Conservation (phyloP, 2,888 invertebrate genomes). For the Halocaridina rubra region DNA sequence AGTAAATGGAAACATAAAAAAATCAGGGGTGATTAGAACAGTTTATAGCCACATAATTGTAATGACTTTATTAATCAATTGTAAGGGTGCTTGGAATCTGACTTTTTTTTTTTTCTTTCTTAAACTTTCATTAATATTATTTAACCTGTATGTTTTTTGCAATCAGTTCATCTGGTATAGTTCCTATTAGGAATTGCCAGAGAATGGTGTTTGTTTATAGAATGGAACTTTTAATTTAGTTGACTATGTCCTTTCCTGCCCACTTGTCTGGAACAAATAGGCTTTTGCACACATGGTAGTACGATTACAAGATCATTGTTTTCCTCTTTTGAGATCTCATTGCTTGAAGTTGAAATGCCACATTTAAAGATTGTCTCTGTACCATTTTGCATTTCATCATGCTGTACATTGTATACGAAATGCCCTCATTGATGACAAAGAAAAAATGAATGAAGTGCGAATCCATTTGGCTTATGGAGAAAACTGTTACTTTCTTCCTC, state of each 20-base stretch:
- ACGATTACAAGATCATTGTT: no score
- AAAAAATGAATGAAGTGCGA: slow-evolving; percentile 19
- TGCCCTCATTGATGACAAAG: slow-evolving; percentile 57
- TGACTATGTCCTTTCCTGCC: not conserved
- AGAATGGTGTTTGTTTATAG: no score
- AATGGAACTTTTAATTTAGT: slow-evolving; percentile 7
- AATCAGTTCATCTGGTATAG: no score
- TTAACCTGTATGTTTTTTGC: no score
- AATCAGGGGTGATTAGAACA: no score
- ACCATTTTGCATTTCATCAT: slow-evolving; percentile 49
- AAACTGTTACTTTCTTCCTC: not conserved
- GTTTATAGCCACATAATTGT: no score
- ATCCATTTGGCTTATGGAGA: slow-evolving; percentile 44
- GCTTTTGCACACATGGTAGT: slow-evolving; percentile 28
- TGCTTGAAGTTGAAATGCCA: not conserved
- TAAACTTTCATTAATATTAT: no score
- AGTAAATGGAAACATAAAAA: no score
- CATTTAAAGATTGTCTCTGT: slow-evolving; percentile 24
- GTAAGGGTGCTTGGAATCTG: no score
- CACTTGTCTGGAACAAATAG: not conserved
- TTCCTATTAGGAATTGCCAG: no score
- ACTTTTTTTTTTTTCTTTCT: no score
- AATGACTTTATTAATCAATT: no score
- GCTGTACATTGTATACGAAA: slow-evolving; percentile 59
- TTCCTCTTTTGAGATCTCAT: slow-evolving; percentile 45